phyloP scores from a whole-genome alignment of 2,113 vertebrate genomes.

The Paracanthobrama guichenoti region DNA sequence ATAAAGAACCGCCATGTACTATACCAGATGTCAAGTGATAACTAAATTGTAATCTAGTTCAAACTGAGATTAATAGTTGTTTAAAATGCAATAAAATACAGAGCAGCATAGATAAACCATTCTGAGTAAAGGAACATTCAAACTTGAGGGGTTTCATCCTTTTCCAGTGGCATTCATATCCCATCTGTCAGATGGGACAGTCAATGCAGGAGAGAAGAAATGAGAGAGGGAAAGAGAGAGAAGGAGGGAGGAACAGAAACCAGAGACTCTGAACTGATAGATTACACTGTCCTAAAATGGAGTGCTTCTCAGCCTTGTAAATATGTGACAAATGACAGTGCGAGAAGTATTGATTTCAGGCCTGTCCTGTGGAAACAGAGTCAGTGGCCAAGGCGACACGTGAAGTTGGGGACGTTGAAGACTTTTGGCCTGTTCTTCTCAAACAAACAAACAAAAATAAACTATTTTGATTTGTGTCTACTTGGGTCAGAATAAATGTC shows the following conservation, averaged over 20 bases:
- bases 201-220: slow-evolving; percentile 44
- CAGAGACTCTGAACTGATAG: slow-evolving; percentile 80
- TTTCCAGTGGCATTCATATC: slow-evolving; percentile 53
- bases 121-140: neutral
- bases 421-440: neutral
- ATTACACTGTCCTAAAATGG: slow-evolving; percentile 93
- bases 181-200: slow-evolving; percentile 55
- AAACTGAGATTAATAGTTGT: slow-evolving; percentile 44
- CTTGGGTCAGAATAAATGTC: neutral
- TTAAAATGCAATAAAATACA: slow-evolving; percentile 45
- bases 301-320: slow-evolving; percentile 99
- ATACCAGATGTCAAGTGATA: slow-evolving; percentile 4
- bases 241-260: slow-evolving; percentile 40
- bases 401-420: neutral
- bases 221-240: slow-evolving; percentile 40
- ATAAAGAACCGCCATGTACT: neutral
- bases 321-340: slow-evolving; percentile 98
- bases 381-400: neutral
- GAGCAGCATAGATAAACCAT: slow-evolving; percentile 34
- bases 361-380: slow-evolving; percentile 75
- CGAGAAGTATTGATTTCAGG: slow-evolving; percentile 97
- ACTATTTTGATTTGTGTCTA: neutral
- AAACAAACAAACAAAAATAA: neutral
- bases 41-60: slow-evolving; percentile 48
- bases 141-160: slow-evolving; percentile 36